Evolutionary conservation across 2,888 invertebrate species (phyloP), one percentile per base, ranked within the genome.

Genomic region (Penaeus monodon): DNA sequence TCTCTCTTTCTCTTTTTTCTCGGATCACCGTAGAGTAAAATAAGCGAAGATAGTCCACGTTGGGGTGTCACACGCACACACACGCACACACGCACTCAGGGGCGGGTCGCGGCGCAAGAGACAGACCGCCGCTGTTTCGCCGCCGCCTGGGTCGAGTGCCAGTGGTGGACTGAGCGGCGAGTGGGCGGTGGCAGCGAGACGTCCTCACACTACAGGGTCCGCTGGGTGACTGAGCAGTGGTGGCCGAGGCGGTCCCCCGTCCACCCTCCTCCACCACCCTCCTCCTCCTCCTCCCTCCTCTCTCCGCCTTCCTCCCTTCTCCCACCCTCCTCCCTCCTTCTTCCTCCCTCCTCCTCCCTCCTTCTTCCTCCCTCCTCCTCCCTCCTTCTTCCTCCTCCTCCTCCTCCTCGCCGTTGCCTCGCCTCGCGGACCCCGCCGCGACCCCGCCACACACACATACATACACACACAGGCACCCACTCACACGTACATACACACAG

Each of bases 141-240:
- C n/a, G n/a, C 29, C 29, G 29, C 29, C 81, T 85, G 81, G 81
- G 80, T 81, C 81, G 81, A 77, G 85, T 85, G 85, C 81, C 85
- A 85, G 85, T 81, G 85, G 85, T 85, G 85, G 85, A 85, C 85
- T 85, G 85, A 80, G 85, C 74, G 85, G 85, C 85, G 77, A 85
- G 74, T 81, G 85, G 85, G 85, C 85, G 81, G 76, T 81, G 10
- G 44, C 44, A 44, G 85, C 85, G 81, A 81, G 81, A 81, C 33
- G 81, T 80, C 85, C 64, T 27, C 57, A 64, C 85, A 63, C 85
- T 81, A 81, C 85, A 81, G 66, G 74, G 85, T 85, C 85, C 85
- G 85, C 85, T 85, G 85, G 85, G 85, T 85, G 85, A 85, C 85
- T 85, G 85, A 85, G 83, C 83, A 74, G 74, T 81, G 66, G 74